Base-by-base conservation (phyloP, 2,888 invertebrate species). In the Oegoconia quadripuncta region DNA sequence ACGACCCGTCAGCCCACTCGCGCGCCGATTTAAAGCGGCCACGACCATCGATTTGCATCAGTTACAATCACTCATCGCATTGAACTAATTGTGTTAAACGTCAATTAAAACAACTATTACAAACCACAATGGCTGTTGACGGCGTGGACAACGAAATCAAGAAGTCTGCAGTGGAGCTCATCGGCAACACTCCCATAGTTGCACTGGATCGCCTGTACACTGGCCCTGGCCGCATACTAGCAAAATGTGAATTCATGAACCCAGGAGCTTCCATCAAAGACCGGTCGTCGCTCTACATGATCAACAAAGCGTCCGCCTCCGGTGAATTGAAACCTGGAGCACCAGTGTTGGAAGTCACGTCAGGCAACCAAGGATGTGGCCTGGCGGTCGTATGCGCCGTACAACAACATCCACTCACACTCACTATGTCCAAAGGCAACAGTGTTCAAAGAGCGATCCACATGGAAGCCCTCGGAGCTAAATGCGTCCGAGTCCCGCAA, bases 191-290 rank as follows among this genome's bases (percentile, higher is more conserved):
- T 1, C 86, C 86, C 5, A 61, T 87, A 17, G 73, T 87, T n/a
- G 86, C 86, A 1, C 62, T 87, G 27, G 86, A 87, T 42, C 74
- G 86, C 22, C 39, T 86, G 1, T 64, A 83, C 46, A 45, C 75
- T 1, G 86, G 86, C 1, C 83, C 86, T 1, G 86, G 86, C 5
- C 60, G 86, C 14, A 74, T 87, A 40, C 53, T 87, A 27, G 86
- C 72, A 1, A 87, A 86, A 74, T 87, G 86, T 60, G 86, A 87
- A 53, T 86, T 78, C 42, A 86, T 83, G 83, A 87, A 84, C 37
- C 86, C 86, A 6, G 82, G 86, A 18, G 86, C 74, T 8, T 87
- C 86, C 1, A 72, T 87, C 22, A 87, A 87, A 64, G 76, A 76
- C 39, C 74, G 86, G 9, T 87, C 86, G 1, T 74, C 86, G 0